These are phyloP conservation scores for Eristalis arbustorum DNA, from an alignment of 2,888 invertebrate species.

Conservation along the genomic window DNA sequence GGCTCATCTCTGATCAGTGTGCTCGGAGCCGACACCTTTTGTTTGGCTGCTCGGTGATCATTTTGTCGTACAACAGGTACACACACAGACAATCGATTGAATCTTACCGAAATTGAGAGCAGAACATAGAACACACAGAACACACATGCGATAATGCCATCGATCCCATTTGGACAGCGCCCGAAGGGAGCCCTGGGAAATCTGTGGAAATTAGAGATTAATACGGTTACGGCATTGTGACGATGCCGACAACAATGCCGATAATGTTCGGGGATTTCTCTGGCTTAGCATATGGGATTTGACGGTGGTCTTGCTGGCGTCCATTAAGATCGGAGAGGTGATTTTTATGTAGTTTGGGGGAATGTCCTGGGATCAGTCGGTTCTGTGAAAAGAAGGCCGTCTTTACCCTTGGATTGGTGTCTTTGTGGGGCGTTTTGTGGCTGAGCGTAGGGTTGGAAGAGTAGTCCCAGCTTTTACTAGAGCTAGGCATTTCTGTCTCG, in stretches of 20 bases:
- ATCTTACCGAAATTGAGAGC: constrained; percentile 51
- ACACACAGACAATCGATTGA: constrained; percentile 25
- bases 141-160: constrained; percentile 60
- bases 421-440: too few relatives aligned
- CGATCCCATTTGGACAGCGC: constrained; percentile 45
- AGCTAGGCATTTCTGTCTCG: too few relatives aligned
- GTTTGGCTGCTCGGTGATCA: constrained; percentile 34
- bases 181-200: constrained; percentile 34
- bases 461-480: too few relatives aligned
- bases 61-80: constrained; percentile 45
- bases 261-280: neutral
- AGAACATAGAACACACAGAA: constrained; percentile 37
- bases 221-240: constrained; percentile 46
- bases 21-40: constrained; percentile 3
- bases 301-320: neutral
- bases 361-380: too few relatives aligned
- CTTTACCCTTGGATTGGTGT: too few relatives aligned
- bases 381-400: too few relatives aligned
- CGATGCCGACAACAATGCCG: constrained; percentile 45
- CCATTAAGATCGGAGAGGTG: constrained; percentile 4
- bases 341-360: constrained; percentile 17
- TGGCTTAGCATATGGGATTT: constrained; percentile 37
- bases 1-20: neutral
- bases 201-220: constrained; percentile 66
- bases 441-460: too few relatives aligned